These are phyloP conservation scores for Amiota mariae DNA, from an alignment of 2,888 invertebrate species.

Conservation along the genomic window DNA sequence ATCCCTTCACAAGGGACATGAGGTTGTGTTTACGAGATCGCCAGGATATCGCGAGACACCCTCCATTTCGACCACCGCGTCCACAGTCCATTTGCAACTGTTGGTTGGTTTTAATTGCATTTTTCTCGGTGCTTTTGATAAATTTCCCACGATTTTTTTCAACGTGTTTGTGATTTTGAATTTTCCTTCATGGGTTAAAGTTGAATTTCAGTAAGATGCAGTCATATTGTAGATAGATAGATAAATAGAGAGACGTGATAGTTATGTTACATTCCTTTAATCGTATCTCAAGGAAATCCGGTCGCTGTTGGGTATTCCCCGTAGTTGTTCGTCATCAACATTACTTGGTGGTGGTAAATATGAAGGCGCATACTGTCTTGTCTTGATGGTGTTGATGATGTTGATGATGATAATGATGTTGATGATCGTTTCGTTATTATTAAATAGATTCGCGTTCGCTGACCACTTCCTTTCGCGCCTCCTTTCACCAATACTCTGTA, in stretches of 20 bases:
- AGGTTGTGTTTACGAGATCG: constrained; percentile 5
- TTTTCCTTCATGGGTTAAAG: constrained; percentile 19
- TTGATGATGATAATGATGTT: background rate
- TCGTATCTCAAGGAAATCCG: constrained; percentile 8
- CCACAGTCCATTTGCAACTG: constrained; percentile 12
- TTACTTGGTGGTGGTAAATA: background rate
- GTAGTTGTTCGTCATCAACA: background rate
- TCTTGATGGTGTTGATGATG: background rate
- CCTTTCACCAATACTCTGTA: background rate
- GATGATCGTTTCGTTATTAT: constrained; percentile 23
- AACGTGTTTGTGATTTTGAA: constrained; percentile 21
- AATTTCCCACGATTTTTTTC: constrained; percentile 64
- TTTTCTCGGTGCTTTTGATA: constrained; percentile 58
- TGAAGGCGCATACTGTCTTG: constrained; percentile 1
- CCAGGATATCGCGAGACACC: constrained; percentile 13
- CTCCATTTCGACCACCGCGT: constrained; percentile 11
- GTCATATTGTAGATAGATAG: constrained; percentile 8
- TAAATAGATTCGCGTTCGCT: constrained; percentile 14
- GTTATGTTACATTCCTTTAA: background rate
- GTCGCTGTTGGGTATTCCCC: background rate
- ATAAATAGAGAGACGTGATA: background rate
- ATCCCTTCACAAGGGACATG: constrained; percentile 4
- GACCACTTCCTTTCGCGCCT: constrained; percentile 9
- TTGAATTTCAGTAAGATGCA: background rate
- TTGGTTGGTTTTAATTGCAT: constrained; percentile 54